Percentiles rank a stretch among this genome's conserved stretches.
Evolutionary conservation across 2,113 vertebrate species (phyloP).

Genomic region (Notothenia rossii): DNA sequence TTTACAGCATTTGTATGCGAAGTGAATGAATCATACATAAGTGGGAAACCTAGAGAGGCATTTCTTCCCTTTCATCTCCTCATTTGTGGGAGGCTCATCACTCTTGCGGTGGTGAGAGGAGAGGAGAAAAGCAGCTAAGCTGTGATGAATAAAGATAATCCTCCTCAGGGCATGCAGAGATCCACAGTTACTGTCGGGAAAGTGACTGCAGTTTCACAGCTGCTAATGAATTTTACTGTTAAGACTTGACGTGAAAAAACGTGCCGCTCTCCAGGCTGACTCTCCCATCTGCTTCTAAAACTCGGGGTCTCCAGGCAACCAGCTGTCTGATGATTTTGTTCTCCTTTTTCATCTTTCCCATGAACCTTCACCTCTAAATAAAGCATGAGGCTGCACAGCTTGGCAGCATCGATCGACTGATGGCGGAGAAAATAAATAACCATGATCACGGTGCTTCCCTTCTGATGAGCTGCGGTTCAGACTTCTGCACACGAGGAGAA

Average conservation of each 20-base stretch:
- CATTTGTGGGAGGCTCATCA: not conserved
- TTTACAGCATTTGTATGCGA: not conserved
- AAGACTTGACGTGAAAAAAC: not conserved
- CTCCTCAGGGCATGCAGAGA: slow-evolving; percentile 6
- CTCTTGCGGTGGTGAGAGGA: not conserved
- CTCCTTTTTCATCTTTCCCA: slow-evolving; percentile 49
- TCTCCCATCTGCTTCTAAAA: slow-evolving; percentile 44
- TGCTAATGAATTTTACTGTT: slow-evolving; percentile 41
- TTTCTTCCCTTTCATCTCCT: slow-evolving; percentile 40
- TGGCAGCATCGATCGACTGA: slow-evolving; percentile 4
- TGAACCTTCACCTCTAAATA: slow-evolving; percentile 55
- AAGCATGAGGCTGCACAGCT: slow-evolving; percentile 41
- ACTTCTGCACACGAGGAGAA: not conserved
- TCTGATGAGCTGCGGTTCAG: not conserved
- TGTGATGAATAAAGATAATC: slow-evolving; percentile 19
- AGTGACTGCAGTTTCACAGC: slow-evolving; percentile 37
- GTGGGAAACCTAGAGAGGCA: not conserved
- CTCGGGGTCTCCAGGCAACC: slow-evolving; percentile 43
- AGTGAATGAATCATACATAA: slow-evolving; percentile 12
- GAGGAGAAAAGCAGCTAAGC: slow-evolving; percentile 16
- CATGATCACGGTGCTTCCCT: slow-evolving; percentile 11
- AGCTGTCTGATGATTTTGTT: slow-evolving; percentile 39
- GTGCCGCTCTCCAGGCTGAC: slow-evolving; percentile 15
- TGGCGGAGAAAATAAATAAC: slow-evolving; percentile 19
- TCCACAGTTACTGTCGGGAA: slow-evolving; percentile 14